Evolutionary conservation across 2,113 vertebrate genomes (phyloP), one percentile per base, ranked within the genome.

Genomic region (Meriones unguiculatus): DNA sequence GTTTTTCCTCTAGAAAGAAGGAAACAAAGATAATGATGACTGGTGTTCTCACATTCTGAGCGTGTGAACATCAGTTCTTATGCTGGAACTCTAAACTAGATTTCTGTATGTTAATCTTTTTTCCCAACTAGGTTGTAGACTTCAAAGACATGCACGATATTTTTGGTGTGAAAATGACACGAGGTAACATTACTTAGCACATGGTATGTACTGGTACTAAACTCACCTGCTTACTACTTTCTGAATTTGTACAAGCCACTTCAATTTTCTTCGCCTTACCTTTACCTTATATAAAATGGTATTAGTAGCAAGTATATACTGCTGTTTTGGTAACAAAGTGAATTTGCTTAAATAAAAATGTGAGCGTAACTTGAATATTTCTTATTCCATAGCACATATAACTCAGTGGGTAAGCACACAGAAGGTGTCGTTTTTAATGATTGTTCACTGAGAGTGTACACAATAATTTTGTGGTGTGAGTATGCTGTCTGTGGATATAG

Each of bases 311-410:
- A 80, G 59, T 95, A 90, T n/a, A 89, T 70, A 72, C 41, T 22
- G 22, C 70, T 92, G 25, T 12, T 94, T 93, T 96, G 90, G 92
- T 46, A 72, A 91, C 82, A 77, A 94, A 93, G 91, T 82, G 64
- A 85, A 64, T 91, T 94, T 13, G 2, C 76, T 14, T 32, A 46
- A 59, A n/a, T 87, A 89, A 95, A 95, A 92, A 67, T 54, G 4
- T 86, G 54, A 82, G 54, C 89, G 82, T 70, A 93, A 93, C 18
- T 57, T 95, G 41, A 72, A 46, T 94, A 75, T 57, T 80, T 92
- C 10, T 94, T 13, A 93, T 94, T 77, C 50, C 38, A 85, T 46
- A 41, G 2, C 57, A 15, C 50, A 93, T 91, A 32, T 95, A 73
- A 84, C 13, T 95, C 67, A 89, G 46, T 78, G 52, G 32, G 7